phyloP scores from a whole-genome alignment of 2,888 invertebrate genomes.

The Drosophila helvetica region DNA sequence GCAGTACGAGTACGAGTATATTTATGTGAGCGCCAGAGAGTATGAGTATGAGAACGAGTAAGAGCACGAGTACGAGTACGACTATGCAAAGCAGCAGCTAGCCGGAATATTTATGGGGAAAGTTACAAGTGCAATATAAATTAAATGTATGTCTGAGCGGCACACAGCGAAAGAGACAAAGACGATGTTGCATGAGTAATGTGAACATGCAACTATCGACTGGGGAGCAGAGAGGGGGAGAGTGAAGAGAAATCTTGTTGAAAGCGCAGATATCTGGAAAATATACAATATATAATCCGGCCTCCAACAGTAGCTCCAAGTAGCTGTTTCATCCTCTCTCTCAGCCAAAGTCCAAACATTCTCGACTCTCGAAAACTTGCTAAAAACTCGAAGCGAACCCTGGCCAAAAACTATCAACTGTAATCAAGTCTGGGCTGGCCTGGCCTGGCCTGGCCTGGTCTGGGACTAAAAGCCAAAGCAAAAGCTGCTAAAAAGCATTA shows the following conservation, averaged over 20 bases:
- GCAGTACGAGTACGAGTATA: conserved; percentile 25
- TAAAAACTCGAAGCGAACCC: conserved; percentile 37
- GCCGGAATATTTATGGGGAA: conserved; percentile 67
- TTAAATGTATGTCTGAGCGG: conserved; percentile 40
- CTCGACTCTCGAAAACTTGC: conserved; percentile 58
- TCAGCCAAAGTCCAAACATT: conserved; percentile 39
- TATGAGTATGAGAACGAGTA: conserved; percentile 36
- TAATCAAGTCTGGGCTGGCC: conserved; percentile 64
- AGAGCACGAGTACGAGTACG: too few relatives aligned
- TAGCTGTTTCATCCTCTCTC: conserved; percentile 12
- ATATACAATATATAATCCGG: conserved; percentile 15
- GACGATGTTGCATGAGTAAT: conserved; percentile 26
- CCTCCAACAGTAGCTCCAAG: conserved; percentile 1
- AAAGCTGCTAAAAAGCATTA: conserved; percentile 77
- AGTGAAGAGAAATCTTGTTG: background rate
- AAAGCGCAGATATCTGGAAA: background rate
- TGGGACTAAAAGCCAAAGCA: conserved; percentile 53
- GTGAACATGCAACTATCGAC: conserved; percentile 9
- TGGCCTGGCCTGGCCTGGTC: conserved; percentile 51
- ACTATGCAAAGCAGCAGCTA: conserved; percentile 63
- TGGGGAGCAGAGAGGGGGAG: background rate
- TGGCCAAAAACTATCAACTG: conserved; percentile 73
- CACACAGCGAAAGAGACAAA: conserved; percentile 1
- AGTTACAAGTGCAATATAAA: conserved; percentile 74
- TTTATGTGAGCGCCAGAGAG: conserved; percentile 67